phyloP scores from a whole-genome alignment of 1,140 invertebrate species.

The Paralvinella palmiformis region DNA sequence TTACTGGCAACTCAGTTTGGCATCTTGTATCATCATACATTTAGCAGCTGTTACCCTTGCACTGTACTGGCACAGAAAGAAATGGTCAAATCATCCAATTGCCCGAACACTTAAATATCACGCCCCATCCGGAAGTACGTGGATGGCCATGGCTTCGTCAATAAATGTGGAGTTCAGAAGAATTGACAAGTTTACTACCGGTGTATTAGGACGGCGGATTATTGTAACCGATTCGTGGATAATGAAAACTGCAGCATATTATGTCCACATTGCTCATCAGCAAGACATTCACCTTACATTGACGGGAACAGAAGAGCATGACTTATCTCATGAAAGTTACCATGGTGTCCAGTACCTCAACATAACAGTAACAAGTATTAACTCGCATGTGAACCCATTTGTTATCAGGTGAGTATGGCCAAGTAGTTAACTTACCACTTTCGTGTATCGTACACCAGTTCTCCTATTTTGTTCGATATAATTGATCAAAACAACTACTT shows the following conservation, averaged over 20 bases:
- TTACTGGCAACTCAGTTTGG: slow-evolving; percentile 33
- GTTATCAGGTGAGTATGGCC: slow-evolving; percentile 40
- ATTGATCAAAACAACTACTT: background rate
- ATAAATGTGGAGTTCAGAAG: slow-evolving; percentile 74
- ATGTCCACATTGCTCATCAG: slow-evolving; percentile 68
- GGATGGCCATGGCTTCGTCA: slow-evolving; percentile 63
- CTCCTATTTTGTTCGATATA: background rate
- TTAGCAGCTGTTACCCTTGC: slow-evolving; percentile 26
- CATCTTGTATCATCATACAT: slow-evolving; percentile 28
- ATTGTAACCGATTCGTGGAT: slow-evolving; percentile 82
- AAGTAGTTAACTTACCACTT: too few relatives aligned
- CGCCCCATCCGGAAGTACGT: slow-evolving; percentile 51
- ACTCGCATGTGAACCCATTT: slow-evolving; percentile 42
- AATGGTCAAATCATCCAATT: slow-evolving; percentile 71
- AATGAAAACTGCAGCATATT: slow-evolving; percentile 75
- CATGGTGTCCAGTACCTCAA: slow-evolving; percentile 68
- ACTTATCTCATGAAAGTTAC: slow-evolving; percentile 54
- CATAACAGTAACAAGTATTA: slow-evolving; percentile 66
- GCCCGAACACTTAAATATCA: slow-evolving; percentile 61
- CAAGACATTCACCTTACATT: slow-evolving; percentile 68
- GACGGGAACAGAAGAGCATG: slow-evolving; percentile 69
- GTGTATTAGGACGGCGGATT: slow-evolving; percentile 59
- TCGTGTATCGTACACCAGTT: background rate
- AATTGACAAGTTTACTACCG: slow-evolving; percentile 68
- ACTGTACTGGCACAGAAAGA: slow-evolving; percentile 60